Evolutionary conservation across 2,888 invertebrate genomes (phyloP).

Genomic region (Graphium colonna): DNA sequence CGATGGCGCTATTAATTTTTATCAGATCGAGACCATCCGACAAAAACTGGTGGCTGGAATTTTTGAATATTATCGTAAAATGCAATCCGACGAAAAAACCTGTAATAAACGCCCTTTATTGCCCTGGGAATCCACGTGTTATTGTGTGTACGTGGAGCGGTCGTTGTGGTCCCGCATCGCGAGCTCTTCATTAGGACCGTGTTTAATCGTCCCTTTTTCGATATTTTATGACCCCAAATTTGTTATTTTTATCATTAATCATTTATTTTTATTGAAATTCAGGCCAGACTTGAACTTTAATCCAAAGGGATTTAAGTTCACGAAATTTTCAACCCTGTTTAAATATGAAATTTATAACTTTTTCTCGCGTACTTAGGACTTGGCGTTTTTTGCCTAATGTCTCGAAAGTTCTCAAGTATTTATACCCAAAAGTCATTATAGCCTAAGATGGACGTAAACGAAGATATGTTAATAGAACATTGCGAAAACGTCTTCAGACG

Average conservation of each 20-base stretch:
- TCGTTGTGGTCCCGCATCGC: slow-evolving; percentile 19
- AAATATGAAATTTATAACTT: neutral
- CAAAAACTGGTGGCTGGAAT: slow-evolving; percentile 3
- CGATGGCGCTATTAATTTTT: neutral
- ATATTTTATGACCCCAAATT: neutral
- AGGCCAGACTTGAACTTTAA: too few relatives aligned
- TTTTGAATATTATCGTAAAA: slow-evolving; percentile 28
- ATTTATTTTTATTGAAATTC: too few relatives aligned
- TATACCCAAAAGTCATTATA: too few relatives aligned
- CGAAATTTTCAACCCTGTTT: too few relatives aligned
- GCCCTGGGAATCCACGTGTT: slow-evolving; percentile 29
- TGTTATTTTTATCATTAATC: too few relatives aligned
- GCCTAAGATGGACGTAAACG: too few relatives aligned
- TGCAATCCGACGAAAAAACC: slow-evolving; percentile 23
- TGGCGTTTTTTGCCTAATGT: too few relatives aligned
- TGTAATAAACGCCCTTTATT: slow-evolving; percentile 28
- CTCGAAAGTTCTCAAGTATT: too few relatives aligned
- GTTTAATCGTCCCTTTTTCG: neutral
- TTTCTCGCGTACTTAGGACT: neutral
- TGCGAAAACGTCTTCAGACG: too few relatives aligned
- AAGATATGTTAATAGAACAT: too few relatives aligned
- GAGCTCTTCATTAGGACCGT: slow-evolving; percentile 21
- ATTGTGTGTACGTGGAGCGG: slow-evolving; percentile 27
- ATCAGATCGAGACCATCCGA: slow-evolving; percentile 4
- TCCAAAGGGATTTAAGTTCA: too few relatives aligned